Conservation (phyloP, 2,113 vertebrate genomes). For the Hirundichthys speculiger region DNA sequence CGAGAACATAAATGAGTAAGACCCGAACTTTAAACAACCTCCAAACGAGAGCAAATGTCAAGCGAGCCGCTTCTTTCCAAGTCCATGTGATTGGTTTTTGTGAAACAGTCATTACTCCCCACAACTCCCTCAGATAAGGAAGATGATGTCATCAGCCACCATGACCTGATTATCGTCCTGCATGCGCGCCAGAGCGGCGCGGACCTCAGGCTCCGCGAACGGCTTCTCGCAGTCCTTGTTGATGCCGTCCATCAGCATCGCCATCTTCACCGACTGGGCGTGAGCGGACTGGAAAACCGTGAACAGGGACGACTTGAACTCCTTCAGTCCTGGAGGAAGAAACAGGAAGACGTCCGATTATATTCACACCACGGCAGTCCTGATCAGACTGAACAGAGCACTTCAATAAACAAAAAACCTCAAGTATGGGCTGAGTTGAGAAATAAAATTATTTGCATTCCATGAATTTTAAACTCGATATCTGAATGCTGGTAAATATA, state of each 20-base stretch:
- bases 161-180: constrained; percentile 98
- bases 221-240: constrained; percentile 79
- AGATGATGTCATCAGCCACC: constrained; percentile 94
- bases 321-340: constrained; percentile 85
- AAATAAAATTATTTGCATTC: too few species aligned
- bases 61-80: not conserved
- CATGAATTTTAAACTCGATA: too few species aligned
- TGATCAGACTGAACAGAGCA: too few species aligned
- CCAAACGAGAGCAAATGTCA: too few species aligned
- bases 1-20: too few species aligned
- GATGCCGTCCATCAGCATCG: constrained; percentile 81
- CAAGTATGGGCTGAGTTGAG: too few species aligned
- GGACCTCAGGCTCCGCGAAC: constrained; percentile 85
- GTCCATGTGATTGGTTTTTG: constrained; percentile 3
- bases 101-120: not conserved
- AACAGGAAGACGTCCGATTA: too few species aligned
- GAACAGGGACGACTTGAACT: constrained; percentile 90
- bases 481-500: too few species aligned
- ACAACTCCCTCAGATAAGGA: constrained; percentile 87
- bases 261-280: constrained; percentile 90
- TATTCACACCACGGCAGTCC: too few species aligned
- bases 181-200: constrained; percentile 86
- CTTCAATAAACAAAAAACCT: too few species aligned
- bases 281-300: constrained; percentile 89
- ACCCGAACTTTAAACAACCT: too few species aligned